Evolutionary conservation across 2,888 invertebrate species (phyloP), one percentile per base, ranked within the genome.

Genomic region (Muschampia plurimacula): DNA sequence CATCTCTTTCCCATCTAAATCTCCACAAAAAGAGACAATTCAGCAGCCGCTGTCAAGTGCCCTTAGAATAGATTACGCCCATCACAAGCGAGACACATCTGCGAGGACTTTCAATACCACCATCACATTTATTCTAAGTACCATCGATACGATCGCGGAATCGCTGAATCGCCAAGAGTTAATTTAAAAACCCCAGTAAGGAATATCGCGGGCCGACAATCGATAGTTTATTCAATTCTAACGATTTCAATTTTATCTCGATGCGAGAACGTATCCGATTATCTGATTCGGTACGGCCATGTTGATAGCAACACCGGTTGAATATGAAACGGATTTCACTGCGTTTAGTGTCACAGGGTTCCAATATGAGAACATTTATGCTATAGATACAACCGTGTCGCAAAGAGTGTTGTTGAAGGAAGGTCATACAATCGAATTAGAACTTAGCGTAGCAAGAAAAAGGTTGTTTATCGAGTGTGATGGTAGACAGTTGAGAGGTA

Each of bases 181-280:
- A 82, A 86, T 86, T 85, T 85, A 86, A 86, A 84, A 84, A 78
- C 77, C 85, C 85, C 80, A 83, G 76, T 82, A 84, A 74, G 84
- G 84, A 69, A 81, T 84, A 84, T 85, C 75, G 74, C 75, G 73
- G 75, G 72, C 57, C 72, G 71, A 79, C 82, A 82, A 86, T 89
- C 87, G 79, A 84, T 84, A 80, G 78, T 84, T 84, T 83, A 87
- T 87, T 83, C 82, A 80, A 85, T 84, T 84, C 84, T 84, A 88
- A 86, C 87, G 83, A 89, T 87, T 86, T 86, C 85, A 87, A 87
- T 89, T 86, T 86, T 85, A 88, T 89, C 86, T 83, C 79, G 81
- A 86, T 84, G 77, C 81, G 72, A 75, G 77, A 75, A 82, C 67
- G 55, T 57, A 57, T 72, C 77, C 79, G 85, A 87, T 86, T 72